Base-by-base conservation (phyloP, 1,140 invertebrate species). In the Penaeus vannamei region DNA sequence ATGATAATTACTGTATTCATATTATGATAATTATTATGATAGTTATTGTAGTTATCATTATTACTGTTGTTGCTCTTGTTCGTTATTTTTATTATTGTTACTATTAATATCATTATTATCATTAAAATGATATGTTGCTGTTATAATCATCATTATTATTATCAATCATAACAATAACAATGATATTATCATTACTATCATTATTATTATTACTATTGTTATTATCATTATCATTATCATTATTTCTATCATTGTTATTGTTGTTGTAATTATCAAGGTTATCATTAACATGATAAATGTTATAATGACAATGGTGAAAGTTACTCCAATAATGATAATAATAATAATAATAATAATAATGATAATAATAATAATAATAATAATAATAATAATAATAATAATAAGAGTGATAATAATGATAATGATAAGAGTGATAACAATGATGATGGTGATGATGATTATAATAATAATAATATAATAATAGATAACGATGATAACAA, bases 401-500 rank as follows among this genome's bases (percentile, higher is more conserved):
- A 66, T 66, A 66, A 66, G 2, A 66, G 7, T 66, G 7, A 26
- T 66, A 66, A 66, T 66, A 66, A 66, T 26, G 7, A 66, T 66
- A 66, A 66, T 66, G 7, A 7, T 66, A 66, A 66, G 2, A 66
- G 7, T 26, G 7, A 66, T 66, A 66, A 66, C 7, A 66, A 66
- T 36, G 36, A 36, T 36, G 5, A 36, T 36, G 5, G 5, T 36
- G 5, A 36, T 36, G 5, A 36, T 66, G 7, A 66, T 66, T 2
- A 66, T 66, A 66, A 66, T 64, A 64, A 64, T 64, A 64, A 64
- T 64, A 64, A n/a, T 19, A 64, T 64, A 64, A 64, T 64, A 64
- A 64, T 64, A 64, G n/a, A 19, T 19, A 64, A 64, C 7, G 7
- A 66, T 66, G 7, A 66, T 66, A 66, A 66, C 7, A 66, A 66